Evolutionary conservation across 1,140 invertebrate genomes (phyloP), one percentile per base, ranked within the genome.

Genomic region (Leptinotarsa lineolata): DNA sequence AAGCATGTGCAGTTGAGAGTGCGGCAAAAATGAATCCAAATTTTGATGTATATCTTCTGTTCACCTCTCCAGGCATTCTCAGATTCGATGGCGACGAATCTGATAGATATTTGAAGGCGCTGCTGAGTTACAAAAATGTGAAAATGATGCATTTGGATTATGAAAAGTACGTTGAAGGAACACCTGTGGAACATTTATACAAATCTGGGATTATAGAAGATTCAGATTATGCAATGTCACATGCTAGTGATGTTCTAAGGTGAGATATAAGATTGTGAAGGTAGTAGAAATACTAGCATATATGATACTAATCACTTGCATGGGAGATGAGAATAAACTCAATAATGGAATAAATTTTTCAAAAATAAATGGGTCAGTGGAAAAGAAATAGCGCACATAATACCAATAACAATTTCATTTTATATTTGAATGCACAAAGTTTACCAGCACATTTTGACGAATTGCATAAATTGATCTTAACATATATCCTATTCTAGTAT

Each of bases 1-100:
- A 92, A 78, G 90, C 90, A 0, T 92, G 91, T 77, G 89, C 90
- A 0, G 87, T 92, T 1, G 91, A 92, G 84, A 91, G 90, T 0
- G 90, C 90, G 0, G 91, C 90, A 1, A 78, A 82, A 45, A 84
- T 88, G 79, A 90, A 92, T 83, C 89, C 89, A 15, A 84, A 86
- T 66, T 86, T 85, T 69, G 83, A 85, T 22, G 83, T 92, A 1
- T 89, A 88, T 75, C 75, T 91, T 11, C 71, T 91, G 4, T 88
- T 88, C 76, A 81, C 89, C 0, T 88, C 87, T 39, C 86, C 87
- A 0, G 84, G 84, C 75, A 48, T 84, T 80, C 46, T 85, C 72
- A 30, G 81, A 83, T 59, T 80, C 66, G 46, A 85, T 81, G 30
- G 80, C 60, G 60, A 81, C 66, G 12, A 76, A 82, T 74, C 75